These are phyloP conservation scores for Meriones unguiculatus DNA, from an alignment of 2,113 vertebrate species.

Conservation along the genomic window DNA sequence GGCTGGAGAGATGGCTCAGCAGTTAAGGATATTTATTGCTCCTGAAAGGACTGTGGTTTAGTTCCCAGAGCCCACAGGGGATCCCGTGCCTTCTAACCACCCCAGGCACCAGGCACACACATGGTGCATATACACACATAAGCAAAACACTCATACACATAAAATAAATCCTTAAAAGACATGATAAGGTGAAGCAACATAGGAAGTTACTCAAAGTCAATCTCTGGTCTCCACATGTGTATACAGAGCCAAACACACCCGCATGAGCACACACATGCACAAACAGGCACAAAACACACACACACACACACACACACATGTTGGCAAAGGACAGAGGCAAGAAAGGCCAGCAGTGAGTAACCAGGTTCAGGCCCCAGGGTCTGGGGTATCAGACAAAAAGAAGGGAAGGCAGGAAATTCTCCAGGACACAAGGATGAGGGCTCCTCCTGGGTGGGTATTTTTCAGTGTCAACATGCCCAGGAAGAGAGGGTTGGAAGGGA, in stretches of 20 bases:
- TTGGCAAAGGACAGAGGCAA: background rate
- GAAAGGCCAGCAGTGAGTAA: background rate
- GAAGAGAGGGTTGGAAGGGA: background rate
- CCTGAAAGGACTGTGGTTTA: background rate
- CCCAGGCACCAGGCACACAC: background rate
- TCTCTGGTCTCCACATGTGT: background rate
- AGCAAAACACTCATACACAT: background rate
- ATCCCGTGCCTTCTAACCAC: background rate
- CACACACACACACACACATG: background rate
- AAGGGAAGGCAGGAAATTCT: background rate
- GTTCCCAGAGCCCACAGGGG: background rate
- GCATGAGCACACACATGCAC: background rate
- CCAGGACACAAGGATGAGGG: constrained; percentile 3
- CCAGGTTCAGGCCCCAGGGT: background rate
- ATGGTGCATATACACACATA: background rate
- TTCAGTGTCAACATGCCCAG: background rate
- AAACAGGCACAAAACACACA: too few relatives aligned
- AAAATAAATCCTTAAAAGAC: background rate
- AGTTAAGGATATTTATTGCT: background rate
- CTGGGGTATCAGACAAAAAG: background rate
- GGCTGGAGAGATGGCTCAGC: background rate
- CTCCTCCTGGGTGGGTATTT: background rate
- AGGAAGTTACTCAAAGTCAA: background rate
- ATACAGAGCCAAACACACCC: background rate
- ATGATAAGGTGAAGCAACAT: background rate